Conservation (phyloP, 2,888 invertebrate species). For the Endomychus coccineus region DNA sequence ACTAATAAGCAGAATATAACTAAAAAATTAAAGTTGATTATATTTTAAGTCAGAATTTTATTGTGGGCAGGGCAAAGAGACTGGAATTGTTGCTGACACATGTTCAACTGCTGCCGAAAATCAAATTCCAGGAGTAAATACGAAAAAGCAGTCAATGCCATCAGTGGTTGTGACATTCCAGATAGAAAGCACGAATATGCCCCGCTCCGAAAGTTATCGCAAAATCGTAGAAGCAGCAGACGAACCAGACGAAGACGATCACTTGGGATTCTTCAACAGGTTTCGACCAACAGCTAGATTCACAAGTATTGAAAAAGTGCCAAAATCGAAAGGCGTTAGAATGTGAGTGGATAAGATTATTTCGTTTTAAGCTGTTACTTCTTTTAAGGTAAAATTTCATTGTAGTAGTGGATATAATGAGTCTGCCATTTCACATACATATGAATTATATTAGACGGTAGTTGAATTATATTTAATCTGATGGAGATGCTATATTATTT, state of each 20-base stretch:
- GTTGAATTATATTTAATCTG: too few species aligned
- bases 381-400: too few species aligned
- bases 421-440: too few species aligned
- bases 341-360: too few species aligned
- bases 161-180: constrained; percentile 26
- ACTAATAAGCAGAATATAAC: too few species aligned
- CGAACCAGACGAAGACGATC: constrained; percentile 29
- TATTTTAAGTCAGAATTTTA: too few species aligned
- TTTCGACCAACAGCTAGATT: constrained; percentile 40
- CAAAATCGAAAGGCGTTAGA: constrained; percentile 37
- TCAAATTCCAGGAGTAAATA: constrained; percentile 27
- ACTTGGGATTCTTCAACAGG: constrained; percentile 38
- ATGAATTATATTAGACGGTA: too few species aligned
- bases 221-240: constrained; percentile 41
- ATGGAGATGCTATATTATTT: too few species aligned
- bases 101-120: constrained; percentile 45
- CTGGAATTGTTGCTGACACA: constrained; percentile 49
- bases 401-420: too few species aligned
- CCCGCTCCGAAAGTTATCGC: constrained; percentile 46
- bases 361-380: too few species aligned
- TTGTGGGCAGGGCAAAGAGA: constrained; percentile 47
- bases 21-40: too few species aligned
- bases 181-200: constrained; percentile 50
- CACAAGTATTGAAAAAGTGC: constrained; percentile 41
- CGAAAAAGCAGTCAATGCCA: constrained; percentile 41